These are phyloP conservation scores for Beaufortia kweichowensis DNA, from an alignment of 2,113 vertebrate species.

Conservation along the genomic window DNA sequence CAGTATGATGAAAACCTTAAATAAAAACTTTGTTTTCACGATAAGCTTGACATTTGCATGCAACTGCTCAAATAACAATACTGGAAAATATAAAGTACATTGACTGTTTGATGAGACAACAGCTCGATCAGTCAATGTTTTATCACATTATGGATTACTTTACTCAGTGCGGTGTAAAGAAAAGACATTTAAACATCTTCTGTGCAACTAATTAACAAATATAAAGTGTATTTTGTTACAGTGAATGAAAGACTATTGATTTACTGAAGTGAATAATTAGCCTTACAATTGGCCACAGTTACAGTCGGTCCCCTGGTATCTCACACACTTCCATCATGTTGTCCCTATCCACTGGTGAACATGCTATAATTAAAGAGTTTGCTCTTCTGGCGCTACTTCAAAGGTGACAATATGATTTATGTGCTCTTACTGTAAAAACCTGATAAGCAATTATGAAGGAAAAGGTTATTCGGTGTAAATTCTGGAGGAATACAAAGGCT, in stretches of 20 bases:
- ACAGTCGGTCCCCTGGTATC: background rate
- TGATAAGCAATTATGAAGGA: conserved; percentile 22
- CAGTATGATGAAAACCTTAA: too few relatives aligned
- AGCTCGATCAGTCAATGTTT: background rate
- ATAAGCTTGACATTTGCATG: too few relatives aligned
- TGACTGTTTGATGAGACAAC: background rate
- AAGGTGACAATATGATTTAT: conserved; percentile 35
- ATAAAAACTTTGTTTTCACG: too few relatives aligned
- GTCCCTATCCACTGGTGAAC: background rate
- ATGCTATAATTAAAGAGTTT: conserved; percentile 42
- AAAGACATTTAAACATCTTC: background rate
- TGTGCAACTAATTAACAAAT: conserved; percentile 13
- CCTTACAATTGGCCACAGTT: conserved; percentile 7
- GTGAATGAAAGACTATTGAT: conserved; percentile 14
- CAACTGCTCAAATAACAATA: too few relatives aligned
- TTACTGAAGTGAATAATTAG: conserved; percentile 21
- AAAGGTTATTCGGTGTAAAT: conserved; percentile 33
- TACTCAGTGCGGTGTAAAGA: too few relatives aligned
- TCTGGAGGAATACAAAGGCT: conserved; percentile 1
- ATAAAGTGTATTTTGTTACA: background rate
- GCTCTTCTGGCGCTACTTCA: background rate
- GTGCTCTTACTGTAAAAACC: conserved; percentile 22
- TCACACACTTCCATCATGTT: background rate
- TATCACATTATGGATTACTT: too few relatives aligned
- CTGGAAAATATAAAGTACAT: background rate